Conservation (phyloP, 2,888 invertebrate species). For the Cataglyphis albicans region DNA sequence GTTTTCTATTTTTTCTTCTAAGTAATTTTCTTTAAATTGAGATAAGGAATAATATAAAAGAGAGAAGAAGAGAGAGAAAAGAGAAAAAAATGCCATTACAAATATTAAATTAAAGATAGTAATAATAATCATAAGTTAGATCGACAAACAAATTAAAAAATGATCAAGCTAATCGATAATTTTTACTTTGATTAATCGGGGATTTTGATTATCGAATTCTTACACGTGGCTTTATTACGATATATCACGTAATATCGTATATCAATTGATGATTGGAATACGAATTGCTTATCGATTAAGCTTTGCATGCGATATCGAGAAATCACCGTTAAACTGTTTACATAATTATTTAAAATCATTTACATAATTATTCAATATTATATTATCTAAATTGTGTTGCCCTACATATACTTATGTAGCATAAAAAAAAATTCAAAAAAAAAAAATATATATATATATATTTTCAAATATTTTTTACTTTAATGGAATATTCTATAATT, state of each 20-base stretch:
- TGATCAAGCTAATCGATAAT: conserved; percentile 20
- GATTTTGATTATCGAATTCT: conserved; percentile 61
- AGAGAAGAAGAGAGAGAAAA: too few relatives aligned
- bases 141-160: background rate
- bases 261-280: conserved; percentile 37
- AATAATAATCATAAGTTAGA: background rate
- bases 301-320: background rate
- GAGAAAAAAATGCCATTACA: background rate
- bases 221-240: conserved; percentile 64
- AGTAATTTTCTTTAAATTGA: background rate
- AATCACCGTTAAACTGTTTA: conserved; percentile 13
- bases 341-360: background rate
- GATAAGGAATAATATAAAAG: background rate
- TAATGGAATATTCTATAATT: background rate
- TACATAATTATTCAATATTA: background rate
- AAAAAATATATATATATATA: too few relatives aligned
- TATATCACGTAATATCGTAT: conserved; percentile 48
- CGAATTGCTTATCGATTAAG: conserved; percentile 25
- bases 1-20: background rate
- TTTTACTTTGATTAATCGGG: conserved; percentile 50
- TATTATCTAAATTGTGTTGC: background rate
- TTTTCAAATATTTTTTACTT: background rate
- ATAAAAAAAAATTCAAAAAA: background rate
- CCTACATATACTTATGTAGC: background rate
- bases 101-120: background rate